Evolutionary conservation across 2,797 vertebrate species (phyloP), one percentile per base, ranked within the genome.

Genomic region (Chelon auratus): DNA sequence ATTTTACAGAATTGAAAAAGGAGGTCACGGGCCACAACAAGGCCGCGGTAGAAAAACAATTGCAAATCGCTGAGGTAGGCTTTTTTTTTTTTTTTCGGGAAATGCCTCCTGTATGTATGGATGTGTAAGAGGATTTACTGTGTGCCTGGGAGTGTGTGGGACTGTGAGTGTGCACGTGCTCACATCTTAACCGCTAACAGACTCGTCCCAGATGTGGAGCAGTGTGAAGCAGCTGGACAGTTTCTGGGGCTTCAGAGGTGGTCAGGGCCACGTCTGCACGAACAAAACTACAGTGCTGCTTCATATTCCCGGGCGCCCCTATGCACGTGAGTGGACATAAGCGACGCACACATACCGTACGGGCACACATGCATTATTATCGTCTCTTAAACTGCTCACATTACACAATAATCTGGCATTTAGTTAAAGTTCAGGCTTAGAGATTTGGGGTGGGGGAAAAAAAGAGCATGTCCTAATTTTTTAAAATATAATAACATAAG

Each of bases 41-140:
- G 85, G 82, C 77, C 58, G 2, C 26, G 26, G 51, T 68, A 73
- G 53, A 74, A 92, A 92, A 92, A 91, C 82, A 88, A 81, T 51
- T 24, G 53, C 5, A 75, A 72, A 68, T 42, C n/a, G 87, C 90
- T 90, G 90, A 93, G 82, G 73, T 71, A 59, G 77, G 79, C 87
- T 69, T 74, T 87, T 87, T 67, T 48, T 45, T 42, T 26, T 26
- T 26, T 26, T 26, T 26, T 26, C 2, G 18, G 75, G 40, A 91
- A 92, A 91, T 84, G 81, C 81, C 80, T 89, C 33, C 75, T 83
- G 72, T 72, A 80, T 55, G 85, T 86, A 84, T 83, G 72, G 79
- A 87, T 87, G 87, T 90, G 85, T 82, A 80, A 61, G 75, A 37
- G 81, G 83, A 87, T 92, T 91, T 91, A 89, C 77, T 75, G 78